Base-by-base conservation (phyloP, 2,888 invertebrate genomes). In the Scrobipalpa atriplicella region DNA sequence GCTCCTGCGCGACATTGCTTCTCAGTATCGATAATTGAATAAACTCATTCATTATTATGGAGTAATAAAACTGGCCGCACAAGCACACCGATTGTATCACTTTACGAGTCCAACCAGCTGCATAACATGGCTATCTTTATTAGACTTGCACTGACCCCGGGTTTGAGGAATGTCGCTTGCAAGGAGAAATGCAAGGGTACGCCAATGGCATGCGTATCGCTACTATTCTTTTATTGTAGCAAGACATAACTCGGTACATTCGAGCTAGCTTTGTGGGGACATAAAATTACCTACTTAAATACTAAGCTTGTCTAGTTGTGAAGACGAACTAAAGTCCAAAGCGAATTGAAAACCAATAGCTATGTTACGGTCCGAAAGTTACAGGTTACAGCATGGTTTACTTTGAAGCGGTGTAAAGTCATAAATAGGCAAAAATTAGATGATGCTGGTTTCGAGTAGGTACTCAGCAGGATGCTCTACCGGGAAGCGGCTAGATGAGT, bases 11-110 rank as follows among this genome's bases (percentile, higher is more conserved):
- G 83, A 86, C 87, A 85, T 87, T 82, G 80, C 79, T 87, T 87
- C 89, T 84, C 72, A 76, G 88, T 87, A 89, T 83, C 83, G 84
- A 86, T 90, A 87, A 90, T 90, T 89, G 85, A 89, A 90, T 90
- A 90, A 88, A 89, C 87, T 88, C 87, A 84, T 89, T 89, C 89
- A 89, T 90, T 88, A 89, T 83, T 82, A 81, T 80, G 79, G 75
- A 81, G 81, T 80, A 84, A 86, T 90, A 89, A 89, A 90, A 85
- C 79, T 79, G 78, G 74, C 74, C 76, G 79, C 77, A 91, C 89
- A 91, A 85, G 78, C 82, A 79, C 75, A 71, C 73, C 83, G 88
- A 84, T 87, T 92, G 89, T 91, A 77, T 77, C 73, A 77, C 84
- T 90, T 90, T 87, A 90, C 86, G 90, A 89, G 83, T 80, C 74